phyloP scores from a whole-genome alignment of 2,113 vertebrate genomes.

The Gallinago paraguaiae region DNA sequence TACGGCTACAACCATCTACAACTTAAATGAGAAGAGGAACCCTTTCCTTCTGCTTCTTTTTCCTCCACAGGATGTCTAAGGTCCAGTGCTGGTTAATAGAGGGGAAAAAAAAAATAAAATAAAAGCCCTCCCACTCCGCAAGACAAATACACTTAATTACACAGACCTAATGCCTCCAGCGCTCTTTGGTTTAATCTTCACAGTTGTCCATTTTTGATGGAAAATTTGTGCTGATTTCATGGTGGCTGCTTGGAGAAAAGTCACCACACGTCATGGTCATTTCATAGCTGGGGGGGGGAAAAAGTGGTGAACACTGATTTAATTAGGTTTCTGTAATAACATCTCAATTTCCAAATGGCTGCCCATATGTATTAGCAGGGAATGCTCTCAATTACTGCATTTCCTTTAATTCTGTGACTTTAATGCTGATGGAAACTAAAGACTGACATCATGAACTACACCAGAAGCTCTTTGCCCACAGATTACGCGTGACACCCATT shows the following conservation, averaged over 20 bases:
- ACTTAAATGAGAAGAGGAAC: background rate
- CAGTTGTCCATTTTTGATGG: slow-evolving; percentile 41
- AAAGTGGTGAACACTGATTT: slow-evolving; percentile 42
- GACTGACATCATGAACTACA: background rate
- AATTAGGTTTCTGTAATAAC: slow-evolving; percentile 61
- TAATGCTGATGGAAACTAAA: background rate
- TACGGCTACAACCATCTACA: background rate
- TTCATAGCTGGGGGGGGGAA: background rate
- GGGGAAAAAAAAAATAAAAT: background rate
- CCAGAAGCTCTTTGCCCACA: background rate
- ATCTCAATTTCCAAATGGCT: slow-evolving; percentile 33
- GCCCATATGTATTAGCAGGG: background rate
- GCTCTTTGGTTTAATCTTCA: background rate
- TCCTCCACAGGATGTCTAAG: background rate
- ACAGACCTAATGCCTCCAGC: background rate
- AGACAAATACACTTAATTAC: slow-evolving; percentile 27
- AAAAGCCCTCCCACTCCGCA: background rate
- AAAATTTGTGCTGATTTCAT: slow-evolving; percentile 59
- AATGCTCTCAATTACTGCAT: background rate
- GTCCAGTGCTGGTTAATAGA: background rate
- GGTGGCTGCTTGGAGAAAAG: slow-evolving; percentile 59
- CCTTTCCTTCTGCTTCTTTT: background rate
- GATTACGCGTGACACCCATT: accelerated
- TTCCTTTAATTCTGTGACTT: background rate
- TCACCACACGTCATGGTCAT: slow-evolving; percentile 15